Base-by-base conservation (phyloP, 2,113 vertebrate species). In the Diadophis punctatus region DNA sequence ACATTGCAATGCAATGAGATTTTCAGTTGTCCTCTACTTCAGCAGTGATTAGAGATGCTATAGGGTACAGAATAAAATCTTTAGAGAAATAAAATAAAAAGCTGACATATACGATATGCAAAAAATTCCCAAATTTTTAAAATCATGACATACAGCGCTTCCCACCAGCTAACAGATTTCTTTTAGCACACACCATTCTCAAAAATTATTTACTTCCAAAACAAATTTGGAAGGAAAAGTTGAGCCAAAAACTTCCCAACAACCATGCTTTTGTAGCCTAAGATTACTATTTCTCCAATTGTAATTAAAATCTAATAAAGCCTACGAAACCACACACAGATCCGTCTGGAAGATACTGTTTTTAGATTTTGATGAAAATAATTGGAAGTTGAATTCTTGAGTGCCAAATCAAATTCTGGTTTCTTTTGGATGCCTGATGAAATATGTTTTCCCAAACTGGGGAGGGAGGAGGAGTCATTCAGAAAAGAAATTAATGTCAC, bases 71-170 rank as follows among this genome's bases (percentile, higher is more conserved):
- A 95, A 93, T 39, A 34, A 95, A 95, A 93, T 55, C 11, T 92
- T 93, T 92, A 0, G 0, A 1, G 89, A 94, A 95, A 74, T 92
- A 80, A 80, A 34, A 74, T n/a, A 80, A 85, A 74, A 91, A 92
- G 86, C 12, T 0, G 0, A 51, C 92, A 92, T 86, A 94, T 0
- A 86, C 8, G 22, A 68, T 92, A 94, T 90, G 89, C 52, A 90
- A 96, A 95, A 90, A 51, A 94, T 94, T 91, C 92, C 95, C 93
- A 14, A 91, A 90, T 56, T 94, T 93, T 92, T 89, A 93, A 91
- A 63, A 95, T 43, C 14, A 87, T 53, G 93, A 92, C 93, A 90
- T 46, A 88, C 0, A 94, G 91, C 88, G 94, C 87, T 95, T 95
- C 92, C 86, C 94, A 92, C 63, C 85, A 84, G 87, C 92, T 94